Base-by-base conservation (phyloP, 37 sponge, comb jelly and placozoan species). In the Eunapius fragilis region DNA sequence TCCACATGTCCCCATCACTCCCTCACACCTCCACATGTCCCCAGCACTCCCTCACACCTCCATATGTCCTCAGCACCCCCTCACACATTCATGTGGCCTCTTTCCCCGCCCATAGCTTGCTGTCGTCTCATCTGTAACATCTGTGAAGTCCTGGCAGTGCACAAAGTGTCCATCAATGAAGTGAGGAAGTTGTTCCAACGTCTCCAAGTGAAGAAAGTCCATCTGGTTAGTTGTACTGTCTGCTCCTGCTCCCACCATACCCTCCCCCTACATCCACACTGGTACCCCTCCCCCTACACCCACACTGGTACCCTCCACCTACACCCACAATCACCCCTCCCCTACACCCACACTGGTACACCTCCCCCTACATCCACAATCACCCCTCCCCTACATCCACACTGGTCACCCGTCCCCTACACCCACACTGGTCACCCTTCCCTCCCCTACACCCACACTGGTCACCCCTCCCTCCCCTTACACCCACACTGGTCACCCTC, bases 151-250 rank as follows among this genome's bases (percentile, higher is more conserved):
- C 67, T 90, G 48, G 90, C 77, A 6, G 35, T 45, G 37, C 76
- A 85, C 48, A 85, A 85, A 77, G 76, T 90, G 35, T 90, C 90
- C 13, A 19, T 76, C 71, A 76, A 70, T 81, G 90, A 90, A 77
- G 77, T 82, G 10, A 80, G 82, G 76, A 90, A 90, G 37, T 85
- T 90, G 31, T 85, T 90, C 37, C 81, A 85, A 31, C 80, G 70
- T 31, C 76, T 90, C 6, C 90, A 90, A 34, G 50, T 48, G 25
- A 13, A 24, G 36, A 81, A 75, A 25, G 71, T 32, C 2, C 88
- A 88, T 48, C 71, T 88, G 28, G 88, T 82, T 49, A 90, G 80
- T 27, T 14, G 22, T 13, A 19, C 1, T 17, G 22, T 58, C 17
- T 0, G 6, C 14, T 58, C 6, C 6, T 9, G 6, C 41, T 6